A percentile compares a stretch with the other conserved stretches of the same genome.
Conservation (phyloP, 2,797 vertebrate species). For the Gallirallus australis region DNA sequence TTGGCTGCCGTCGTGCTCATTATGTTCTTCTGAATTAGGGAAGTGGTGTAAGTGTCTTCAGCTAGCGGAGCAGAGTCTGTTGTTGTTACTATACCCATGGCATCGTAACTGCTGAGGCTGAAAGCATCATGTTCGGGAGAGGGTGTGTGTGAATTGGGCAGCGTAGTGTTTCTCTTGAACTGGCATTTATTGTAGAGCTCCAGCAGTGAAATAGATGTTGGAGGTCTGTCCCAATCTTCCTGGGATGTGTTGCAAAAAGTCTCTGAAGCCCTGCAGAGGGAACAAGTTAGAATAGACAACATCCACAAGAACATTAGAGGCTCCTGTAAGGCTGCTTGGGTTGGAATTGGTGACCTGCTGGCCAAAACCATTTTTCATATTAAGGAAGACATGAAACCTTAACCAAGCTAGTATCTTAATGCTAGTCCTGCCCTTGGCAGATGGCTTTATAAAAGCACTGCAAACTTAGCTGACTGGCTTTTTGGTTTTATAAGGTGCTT, state of each 20-base stretch:
- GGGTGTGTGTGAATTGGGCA: background rate
- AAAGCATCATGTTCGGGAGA: background rate
- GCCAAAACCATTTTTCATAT: background rate
- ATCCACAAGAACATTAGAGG: background rate
- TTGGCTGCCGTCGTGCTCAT: background rate
- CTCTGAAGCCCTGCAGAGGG: slow-evolving; percentile 65
- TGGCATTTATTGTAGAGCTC: slow-evolving; percentile 63
- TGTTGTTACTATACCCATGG: background rate
- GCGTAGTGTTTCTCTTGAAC: background rate
- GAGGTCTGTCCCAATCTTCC: background rate
- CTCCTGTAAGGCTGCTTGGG: background rate
- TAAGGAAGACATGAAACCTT: background rate
- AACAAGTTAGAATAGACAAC: slow-evolving; percentile 10
- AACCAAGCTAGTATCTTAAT: background rate
- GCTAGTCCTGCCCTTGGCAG: background rate
- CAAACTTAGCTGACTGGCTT: background rate
- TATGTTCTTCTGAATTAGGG: background rate
- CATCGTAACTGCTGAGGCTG: background rate
- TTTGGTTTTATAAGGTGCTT: background rate
- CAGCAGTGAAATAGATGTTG: slow-evolving; percentile 22
- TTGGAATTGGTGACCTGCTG: background rate
- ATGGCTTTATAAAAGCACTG: background rate
- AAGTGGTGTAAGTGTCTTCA: background rate
- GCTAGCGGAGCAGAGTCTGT: background rate
- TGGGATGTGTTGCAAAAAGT: slow-evolving; percentile 60